Base-by-base conservation (phyloP, 2,113 vertebrate genomes). In the Lethenteron camtschaticum region DNA sequence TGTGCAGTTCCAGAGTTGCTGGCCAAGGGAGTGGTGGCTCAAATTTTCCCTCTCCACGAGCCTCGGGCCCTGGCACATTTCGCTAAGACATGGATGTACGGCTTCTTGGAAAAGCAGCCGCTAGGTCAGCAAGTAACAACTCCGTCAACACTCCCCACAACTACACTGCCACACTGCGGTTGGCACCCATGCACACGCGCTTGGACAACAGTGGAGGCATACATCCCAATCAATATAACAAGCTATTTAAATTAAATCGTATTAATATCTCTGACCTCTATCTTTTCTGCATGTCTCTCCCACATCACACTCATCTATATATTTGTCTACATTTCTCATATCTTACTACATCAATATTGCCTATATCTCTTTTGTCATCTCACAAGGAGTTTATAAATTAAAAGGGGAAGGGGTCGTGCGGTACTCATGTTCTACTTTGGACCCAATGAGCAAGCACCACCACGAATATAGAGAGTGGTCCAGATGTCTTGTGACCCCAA, bases 51-150 rank as follows among this genome's bases (percentile, higher is more conserved):
- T 0, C 82, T 97, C 69, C 91, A 96, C 1, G 91, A 97, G 75
- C 90, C 90, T 79, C 82, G 87, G 73, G 92, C 96, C 80, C 84
- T 97, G 74, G 83, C 87, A 76, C 82, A 90, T 76, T 81, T 97
- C 70, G 95, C 94, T 88, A 90, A 87, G 80, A 91, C 87, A 2
- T 96, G 92, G 92, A 90, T 97, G 69, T 90, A 95, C 80, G 91
- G 90, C 0, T 84, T 95, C 71, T 94, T 89, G 69, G 89, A 95
- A 77, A 87, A 90, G 9, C 91, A 95, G 76, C 92, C 91, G 0
- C 78, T 95, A 60, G 92, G 90, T 96, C 63, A 63, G 59, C 13
- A 63, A 63, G 13, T 14, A 63, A 63, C 13, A 63, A 18, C 20
- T 20, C 41, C 41, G 41, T 63, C 13, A 63, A 63, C 20, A 63